Evolutionary conservation across 2,797 vertebrate genomes (phyloP).

Genomic region (Strix occidentalis): DNA sequence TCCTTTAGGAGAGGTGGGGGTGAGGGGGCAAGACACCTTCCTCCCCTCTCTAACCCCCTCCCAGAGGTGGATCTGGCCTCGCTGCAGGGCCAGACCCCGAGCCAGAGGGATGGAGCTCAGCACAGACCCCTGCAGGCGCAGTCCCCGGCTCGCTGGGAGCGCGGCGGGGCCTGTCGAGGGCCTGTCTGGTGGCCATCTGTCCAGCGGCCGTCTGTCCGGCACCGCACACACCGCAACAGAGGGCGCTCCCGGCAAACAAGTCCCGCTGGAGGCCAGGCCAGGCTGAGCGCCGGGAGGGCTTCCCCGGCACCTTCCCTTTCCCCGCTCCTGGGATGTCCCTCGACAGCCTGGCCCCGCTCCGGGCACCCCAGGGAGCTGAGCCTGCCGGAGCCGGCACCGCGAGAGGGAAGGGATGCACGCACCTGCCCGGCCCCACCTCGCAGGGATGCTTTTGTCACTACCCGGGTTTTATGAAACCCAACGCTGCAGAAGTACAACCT

Average conservation of each 20-base stretch:
- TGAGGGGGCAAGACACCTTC: accelerated
- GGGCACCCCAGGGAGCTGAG: not conserved
- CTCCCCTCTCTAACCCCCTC: accelerated
- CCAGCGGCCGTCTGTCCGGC: not conserved
- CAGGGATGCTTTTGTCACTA: not conserved
- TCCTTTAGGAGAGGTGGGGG: not conserved
- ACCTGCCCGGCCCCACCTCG: not conserved
- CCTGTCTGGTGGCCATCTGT: accelerated
- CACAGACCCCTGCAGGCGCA: not conserved
- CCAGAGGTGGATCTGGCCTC: not conserved
- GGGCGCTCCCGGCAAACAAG: not conserved
- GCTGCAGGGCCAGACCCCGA: not conserved
- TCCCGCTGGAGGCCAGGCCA: not conserved
- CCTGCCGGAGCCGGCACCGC: accelerated
- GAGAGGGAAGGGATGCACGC: not conserved
- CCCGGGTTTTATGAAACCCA: not conserved
- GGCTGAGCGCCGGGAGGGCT: accelerated
- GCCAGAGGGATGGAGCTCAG: not conserved
- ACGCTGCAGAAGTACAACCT: not conserved
- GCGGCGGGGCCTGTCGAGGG: accelerated
- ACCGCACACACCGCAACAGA: not conserved
- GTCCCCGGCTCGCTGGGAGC: accelerated
- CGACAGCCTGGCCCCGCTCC: not conserved
- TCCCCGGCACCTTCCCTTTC: not conserved
- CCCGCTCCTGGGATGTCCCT: not conserved